Conservation (phyloP, 2,113 vertebrate genomes). For the Ctenodactylus gundi region DNA sequence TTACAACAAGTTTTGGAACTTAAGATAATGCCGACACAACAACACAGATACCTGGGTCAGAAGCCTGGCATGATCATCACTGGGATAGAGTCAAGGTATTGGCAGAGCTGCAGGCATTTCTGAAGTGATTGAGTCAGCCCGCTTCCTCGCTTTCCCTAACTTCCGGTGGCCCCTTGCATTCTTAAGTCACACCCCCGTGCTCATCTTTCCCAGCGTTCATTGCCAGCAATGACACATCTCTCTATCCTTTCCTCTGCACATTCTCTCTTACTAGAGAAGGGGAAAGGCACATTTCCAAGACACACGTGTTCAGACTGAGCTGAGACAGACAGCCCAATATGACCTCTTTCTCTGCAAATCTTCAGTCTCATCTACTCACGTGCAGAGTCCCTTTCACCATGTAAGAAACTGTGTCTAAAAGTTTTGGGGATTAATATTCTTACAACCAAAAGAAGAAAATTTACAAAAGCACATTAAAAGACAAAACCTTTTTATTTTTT, state of each 20-base stretch:
- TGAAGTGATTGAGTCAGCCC: background rate
- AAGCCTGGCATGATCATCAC: background rate
- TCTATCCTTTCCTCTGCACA: background rate
- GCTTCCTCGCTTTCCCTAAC: background rate
- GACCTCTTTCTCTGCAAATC: background rate
- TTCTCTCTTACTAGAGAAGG: background rate
- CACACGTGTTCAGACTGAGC: background rate
- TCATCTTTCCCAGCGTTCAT: background rate
- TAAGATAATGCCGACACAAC: background rate
- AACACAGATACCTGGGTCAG: background rate
- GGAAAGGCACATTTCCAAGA: background rate
- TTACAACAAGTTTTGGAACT: background rate
- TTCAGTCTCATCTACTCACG: background rate
- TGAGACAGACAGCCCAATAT: background rate
- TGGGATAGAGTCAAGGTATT: background rate
- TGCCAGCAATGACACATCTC: background rate
- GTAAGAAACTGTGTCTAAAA: background rate
- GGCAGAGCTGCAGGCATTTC: background rate
- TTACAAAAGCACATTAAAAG: background rate
- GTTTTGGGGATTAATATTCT: background rate
- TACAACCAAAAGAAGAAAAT: background rate
- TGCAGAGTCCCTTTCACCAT: background rate
- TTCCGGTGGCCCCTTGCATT: background rate
- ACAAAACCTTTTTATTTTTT: background rate
- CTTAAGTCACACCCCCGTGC: background rate